Percentiles rank a stretch among this genome's conserved stretches.
phyloP scores from a whole-genome alignment of 1,140 invertebrate species.

The Eulimnadia texana region DNA sequence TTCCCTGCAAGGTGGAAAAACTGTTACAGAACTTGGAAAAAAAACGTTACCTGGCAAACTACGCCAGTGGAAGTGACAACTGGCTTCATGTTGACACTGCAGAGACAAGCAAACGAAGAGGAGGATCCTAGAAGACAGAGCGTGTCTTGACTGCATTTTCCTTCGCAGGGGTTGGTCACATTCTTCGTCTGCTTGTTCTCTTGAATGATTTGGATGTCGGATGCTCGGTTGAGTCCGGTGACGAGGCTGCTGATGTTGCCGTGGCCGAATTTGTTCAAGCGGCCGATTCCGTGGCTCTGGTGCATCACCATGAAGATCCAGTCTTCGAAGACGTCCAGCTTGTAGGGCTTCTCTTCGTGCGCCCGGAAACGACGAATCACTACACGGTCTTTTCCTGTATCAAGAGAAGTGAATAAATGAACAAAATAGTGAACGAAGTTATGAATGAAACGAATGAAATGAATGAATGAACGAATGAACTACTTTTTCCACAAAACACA shows the following conservation, averaged over 20 bases:
- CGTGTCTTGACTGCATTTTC: slow-evolving; percentile 29
- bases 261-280: slow-evolving; percentile 52
- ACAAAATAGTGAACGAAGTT: no score
- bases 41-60: neutral
- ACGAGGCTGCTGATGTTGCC: slow-evolving; percentile 38
- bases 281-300: slow-evolving; percentile 43
- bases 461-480: no score
- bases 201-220: slow-evolving; percentile 50
- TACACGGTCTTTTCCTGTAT: slow-evolving; percentile 28
- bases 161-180: slow-evolving; percentile 25
- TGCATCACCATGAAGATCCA: slow-evolving; percentile 48
- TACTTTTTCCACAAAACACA: no score
- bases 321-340: slow-evolving; percentile 60
- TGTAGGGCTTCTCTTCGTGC: slow-evolving; percentile 40
- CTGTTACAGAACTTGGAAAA: no score
- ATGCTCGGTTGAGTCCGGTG: slow-evolving; percentile 38
- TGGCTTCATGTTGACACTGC: slow-evolving; percentile 42
- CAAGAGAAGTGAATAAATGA: no score
- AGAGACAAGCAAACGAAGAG: slow-evolving; percentile 38
- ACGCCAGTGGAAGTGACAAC: slow-evolving; percentile 14
- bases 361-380: slow-evolving; percentile 37
- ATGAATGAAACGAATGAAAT: no score
- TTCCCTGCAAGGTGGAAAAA: no score
- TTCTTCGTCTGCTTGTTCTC: slow-evolving; percentile 43
- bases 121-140: slow-evolving; percentile 25